Base-by-base conservation (phyloP, 2,797 vertebrate genomes). In the Coracias cyanogaster region DNA sequence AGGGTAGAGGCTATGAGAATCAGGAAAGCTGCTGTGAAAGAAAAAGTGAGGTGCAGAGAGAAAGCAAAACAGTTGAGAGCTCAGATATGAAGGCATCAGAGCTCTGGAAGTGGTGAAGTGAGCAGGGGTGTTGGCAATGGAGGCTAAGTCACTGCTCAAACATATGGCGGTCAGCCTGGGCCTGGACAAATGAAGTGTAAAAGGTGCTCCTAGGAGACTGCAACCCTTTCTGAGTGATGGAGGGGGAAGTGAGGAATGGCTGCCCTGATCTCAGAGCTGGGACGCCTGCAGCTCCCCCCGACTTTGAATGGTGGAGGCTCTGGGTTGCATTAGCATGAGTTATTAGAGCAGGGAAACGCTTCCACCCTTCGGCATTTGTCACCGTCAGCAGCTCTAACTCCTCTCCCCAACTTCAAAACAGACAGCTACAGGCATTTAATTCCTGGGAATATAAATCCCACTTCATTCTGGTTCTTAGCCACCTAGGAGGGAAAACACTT, bases 381-480 rank as follows among this genome's bases (percentile, higher is more conserved):
- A 94, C 39, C 2, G 0, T 71, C 83, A 87, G 81, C 78, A 89
- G 81, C 72, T 72, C 31, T 78, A 88, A 85, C 91, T 87, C n/a
- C 37, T 82, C 54, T 87, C 71, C 45, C 65, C 4, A 12, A 48
- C 85, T 94, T 94, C 87, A 90, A 83, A 93, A 85, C 52, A 96
- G 82, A 78, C 54, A 88, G 87, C 84, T 79, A 78, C n/a, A 92
- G 89, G 54, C 82, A 46, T 73, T 88, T 72, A 88, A 71, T 67
- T 90, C 84, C 69, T 88, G 64, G 69, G 79, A 96, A 76, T 77
- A 83, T 10, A 93, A 93, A 93, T 82, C 46, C 76, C 20, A 33
- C 82, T 90, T 84, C 41, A 69, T 76, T 71, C 91, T 51, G 46
- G 72, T 91, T 83, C 77, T 88, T 48, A 94, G 85, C 49, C 62